These are phyloP conservation scores for Andrena haemorrhoa DNA, from an alignment of 2,888 invertebrate genomes.

Conservation along the genomic window DNA sequence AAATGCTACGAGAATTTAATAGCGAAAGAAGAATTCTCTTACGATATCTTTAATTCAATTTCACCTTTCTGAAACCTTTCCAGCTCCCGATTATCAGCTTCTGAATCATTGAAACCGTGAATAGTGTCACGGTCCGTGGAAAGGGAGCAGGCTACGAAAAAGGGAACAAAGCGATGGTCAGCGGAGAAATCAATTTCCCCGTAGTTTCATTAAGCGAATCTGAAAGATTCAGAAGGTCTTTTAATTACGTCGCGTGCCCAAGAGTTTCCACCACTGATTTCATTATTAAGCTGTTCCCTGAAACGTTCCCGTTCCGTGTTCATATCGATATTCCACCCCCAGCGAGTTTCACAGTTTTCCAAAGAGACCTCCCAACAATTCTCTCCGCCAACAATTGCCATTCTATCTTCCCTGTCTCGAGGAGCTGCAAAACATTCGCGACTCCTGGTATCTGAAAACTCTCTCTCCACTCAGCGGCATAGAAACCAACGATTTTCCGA, in stretches of 20 bases:
- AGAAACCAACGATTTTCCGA: too few relatives aligned
- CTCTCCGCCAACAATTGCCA: neutral
- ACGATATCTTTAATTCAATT: too few relatives aligned
- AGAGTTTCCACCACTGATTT: constrained; percentile 10
- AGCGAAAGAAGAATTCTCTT: too few relatives aligned
- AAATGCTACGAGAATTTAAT: too few relatives aligned
- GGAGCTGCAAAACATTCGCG: neutral
- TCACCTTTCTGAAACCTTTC: neutral
- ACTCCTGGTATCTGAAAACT: neutral
- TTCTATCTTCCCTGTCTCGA: too few relatives aligned
- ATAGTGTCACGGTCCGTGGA: neutral
- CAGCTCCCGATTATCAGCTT: neutral
- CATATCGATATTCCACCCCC: constrained; percentile 1
- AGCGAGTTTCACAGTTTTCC: neutral
- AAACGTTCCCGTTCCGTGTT: too few relatives aligned
- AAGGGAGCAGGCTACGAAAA: neutral
- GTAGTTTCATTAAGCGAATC: constrained; percentile 37
- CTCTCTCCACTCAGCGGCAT: too few relatives aligned
- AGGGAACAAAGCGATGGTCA: constrained; percentile 1
- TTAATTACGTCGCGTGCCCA: constrained; percentile 46
- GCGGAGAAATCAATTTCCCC: constrained; percentile 38
- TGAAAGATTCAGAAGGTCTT: constrained; percentile 51
- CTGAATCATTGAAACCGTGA: constrained; percentile 3
- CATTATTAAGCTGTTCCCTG: too few relatives aligned
- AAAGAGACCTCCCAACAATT: neutral